phyloP scores from a whole-genome alignment of 2,888 invertebrate genomes.

The Ferdinandea cuprea region DNA sequence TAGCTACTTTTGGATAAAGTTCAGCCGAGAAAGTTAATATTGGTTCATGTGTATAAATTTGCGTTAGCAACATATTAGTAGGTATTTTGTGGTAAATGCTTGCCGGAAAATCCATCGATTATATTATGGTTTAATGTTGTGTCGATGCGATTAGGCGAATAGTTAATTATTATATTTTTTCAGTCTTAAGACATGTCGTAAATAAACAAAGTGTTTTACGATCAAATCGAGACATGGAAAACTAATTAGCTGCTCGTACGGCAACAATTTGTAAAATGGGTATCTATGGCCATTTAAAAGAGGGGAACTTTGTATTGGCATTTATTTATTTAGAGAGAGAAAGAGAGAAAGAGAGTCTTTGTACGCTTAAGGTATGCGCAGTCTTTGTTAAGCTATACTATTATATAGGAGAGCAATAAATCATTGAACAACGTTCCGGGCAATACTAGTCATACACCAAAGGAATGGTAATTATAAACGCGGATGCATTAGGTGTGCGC shows the following conservation, averaged over 20 bases:
- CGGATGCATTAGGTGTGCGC: background rate
- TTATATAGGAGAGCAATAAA: background rate
- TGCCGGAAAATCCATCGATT: conserved; percentile 37
- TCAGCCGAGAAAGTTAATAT: conserved; percentile 28
- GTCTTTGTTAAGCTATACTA: background rate
- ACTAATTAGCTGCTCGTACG: conserved; percentile 36
- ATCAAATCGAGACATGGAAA: conserved; percentile 32
- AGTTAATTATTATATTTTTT: conserved; percentile 40
- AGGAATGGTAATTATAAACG: background rate
- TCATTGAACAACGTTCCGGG: too few species aligned
- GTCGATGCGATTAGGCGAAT: conserved; percentile 46
- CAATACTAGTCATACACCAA: background rate
- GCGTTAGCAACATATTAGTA: conserved; percentile 26
- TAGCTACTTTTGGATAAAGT: background rate
- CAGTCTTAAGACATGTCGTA: conserved; percentile 34
- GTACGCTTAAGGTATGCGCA: background rate
- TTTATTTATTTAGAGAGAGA: too few species aligned
- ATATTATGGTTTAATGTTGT: conserved; percentile 39
- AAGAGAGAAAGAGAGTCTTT: background rate
- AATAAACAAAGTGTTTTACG: conserved; percentile 59
- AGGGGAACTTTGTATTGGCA: background rate
- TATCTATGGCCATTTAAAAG: background rate
- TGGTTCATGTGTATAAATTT: conserved; percentile 3
- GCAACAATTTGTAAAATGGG: conserved; percentile 16
- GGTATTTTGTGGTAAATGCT: conserved; percentile 46